A percentile compares a stretch with the other conserved stretches of the same genome.
Evolutionary conservation across 2,113 vertebrate genomes (phyloP).

Genomic region (Conger conger): DNA sequence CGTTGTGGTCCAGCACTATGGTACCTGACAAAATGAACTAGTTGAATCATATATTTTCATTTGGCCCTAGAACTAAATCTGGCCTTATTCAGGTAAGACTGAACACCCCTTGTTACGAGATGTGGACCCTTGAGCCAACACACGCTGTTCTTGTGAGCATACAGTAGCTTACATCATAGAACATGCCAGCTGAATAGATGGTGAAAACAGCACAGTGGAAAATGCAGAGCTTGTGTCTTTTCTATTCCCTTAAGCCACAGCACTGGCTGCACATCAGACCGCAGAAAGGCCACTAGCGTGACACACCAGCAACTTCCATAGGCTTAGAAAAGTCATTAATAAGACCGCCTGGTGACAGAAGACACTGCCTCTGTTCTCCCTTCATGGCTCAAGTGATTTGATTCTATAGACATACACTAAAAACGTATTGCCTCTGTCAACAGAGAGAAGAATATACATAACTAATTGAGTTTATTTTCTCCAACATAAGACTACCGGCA

Average conservation of each 20-base stretch:
- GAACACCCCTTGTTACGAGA: too few species aligned
- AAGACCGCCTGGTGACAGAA: conserved; percentile 7
- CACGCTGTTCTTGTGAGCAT: too few species aligned
- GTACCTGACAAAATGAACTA: background rate
- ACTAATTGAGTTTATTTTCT: conserved; percentile 3
- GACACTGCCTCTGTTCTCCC: background rate
- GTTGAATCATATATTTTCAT: background rate
- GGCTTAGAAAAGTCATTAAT: conserved; percentile 9
- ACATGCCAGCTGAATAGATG: background rate
- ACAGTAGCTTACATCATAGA: too few species aligned
- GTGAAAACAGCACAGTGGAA: background rate
- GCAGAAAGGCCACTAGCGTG: background rate
- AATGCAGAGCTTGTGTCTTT: background rate
- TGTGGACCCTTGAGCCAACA: too few species aligned
- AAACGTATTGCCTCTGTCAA: background rate
- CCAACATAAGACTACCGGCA: background rate
- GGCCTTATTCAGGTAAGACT: too few species aligned
- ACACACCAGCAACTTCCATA: background rate
- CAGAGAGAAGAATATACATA: background rate
- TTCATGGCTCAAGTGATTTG: background rate
- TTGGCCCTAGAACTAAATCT: too few species aligned
- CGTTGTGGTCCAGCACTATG: too few species aligned
- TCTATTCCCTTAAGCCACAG: background rate
- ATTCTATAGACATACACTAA: background rate
- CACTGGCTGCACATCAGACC: too few species aligned